Base-by-base conservation (phyloP, 2,888 invertebrate genomes). In the Drosophila imparisetae region DNA sequence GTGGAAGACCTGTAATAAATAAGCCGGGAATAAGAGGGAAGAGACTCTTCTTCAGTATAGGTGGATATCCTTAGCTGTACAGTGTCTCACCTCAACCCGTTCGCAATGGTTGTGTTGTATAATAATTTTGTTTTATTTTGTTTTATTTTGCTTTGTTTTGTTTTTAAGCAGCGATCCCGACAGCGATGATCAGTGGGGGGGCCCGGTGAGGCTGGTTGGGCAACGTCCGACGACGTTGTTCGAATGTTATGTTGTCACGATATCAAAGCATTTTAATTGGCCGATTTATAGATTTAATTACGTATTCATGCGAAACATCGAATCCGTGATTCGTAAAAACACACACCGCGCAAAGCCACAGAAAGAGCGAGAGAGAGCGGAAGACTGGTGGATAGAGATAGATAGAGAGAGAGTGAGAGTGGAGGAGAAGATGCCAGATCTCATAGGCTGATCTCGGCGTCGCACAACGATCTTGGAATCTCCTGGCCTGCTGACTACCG, bases 281-380 rank as follows among this genome's bases (percentile, higher is more conserved):
- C 92, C 93, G 92, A 93, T 93, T 93, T 93, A 93, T 93, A 93
- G 93, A 93, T 93, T 93, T 93, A 93, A 93, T 93, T 93, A 93
- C 93, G 93, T 93, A 93, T 93, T 92, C 93, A 92, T 91, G 93
- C 92, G 92, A 92, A 92, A 93, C 93, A 93, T 92, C 92, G 93
- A 93, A 92, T 91, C 93, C 93, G 93, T 93, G 93, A 93, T 93
- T 92, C 92, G 92, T 92, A 92, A 92, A 92, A 92, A 92, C 92
- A 92, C 92, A 92, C 92, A 92, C 91, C 91, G 91, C 91, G 91
- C 88, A 38, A 55, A 64, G 2, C 45, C 24, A 57, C 57, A 32
- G 40, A 30, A 32, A 50, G 27, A 42, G 34, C 45, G 48, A 30
- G 62, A 54, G 48, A 24, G 49, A 29, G 18, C 4, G 45, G 48